phyloP scores from a whole-genome alignment of 2,113 vertebrate species.

The Dipodomys merriami region DNA sequence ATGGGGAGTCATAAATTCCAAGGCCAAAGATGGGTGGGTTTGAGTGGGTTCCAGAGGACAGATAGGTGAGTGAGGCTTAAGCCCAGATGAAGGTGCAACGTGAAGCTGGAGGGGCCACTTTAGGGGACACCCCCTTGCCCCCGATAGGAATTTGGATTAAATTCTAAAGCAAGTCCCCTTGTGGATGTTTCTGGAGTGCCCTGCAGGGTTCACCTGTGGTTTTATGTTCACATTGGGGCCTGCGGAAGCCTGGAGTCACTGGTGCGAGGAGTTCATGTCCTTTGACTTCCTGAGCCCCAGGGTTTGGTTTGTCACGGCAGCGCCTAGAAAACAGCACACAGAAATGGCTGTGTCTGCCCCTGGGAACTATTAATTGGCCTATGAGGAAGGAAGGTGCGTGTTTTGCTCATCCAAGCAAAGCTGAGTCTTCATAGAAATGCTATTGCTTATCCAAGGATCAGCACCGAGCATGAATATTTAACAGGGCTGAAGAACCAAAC shows the following conservation, averaged over 20 bases:
- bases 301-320: not conserved
- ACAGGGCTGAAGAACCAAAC: not conserved
- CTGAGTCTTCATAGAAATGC: not conserved
- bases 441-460: not conserved
- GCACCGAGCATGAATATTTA: not conserved
- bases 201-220: not conserved
- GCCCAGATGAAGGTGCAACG: not conserved
- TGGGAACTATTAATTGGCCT: not conserved
- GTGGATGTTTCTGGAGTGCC: fast-evolving
- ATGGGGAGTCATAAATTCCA: fast-evolving
- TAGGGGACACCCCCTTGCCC: too few species aligned
- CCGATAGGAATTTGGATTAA: not conserved
- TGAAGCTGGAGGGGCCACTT: too few species aligned
- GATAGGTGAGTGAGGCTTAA: not conserved
- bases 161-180: not conserved
- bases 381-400: not conserved
- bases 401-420: not conserved
- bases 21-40: not conserved
- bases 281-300: not conserved
- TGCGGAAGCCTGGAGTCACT: not conserved
- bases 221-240: not conserved
- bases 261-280: not conserved
- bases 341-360: not conserved
- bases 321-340: not conserved
- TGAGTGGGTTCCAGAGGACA: fast-evolving